Percentiles rank a stretch among this genome's conserved stretches.
Conservation (phyloP, 35 echinoderm and acorn worm species). For the Ophioderma brevispina region DNA sequence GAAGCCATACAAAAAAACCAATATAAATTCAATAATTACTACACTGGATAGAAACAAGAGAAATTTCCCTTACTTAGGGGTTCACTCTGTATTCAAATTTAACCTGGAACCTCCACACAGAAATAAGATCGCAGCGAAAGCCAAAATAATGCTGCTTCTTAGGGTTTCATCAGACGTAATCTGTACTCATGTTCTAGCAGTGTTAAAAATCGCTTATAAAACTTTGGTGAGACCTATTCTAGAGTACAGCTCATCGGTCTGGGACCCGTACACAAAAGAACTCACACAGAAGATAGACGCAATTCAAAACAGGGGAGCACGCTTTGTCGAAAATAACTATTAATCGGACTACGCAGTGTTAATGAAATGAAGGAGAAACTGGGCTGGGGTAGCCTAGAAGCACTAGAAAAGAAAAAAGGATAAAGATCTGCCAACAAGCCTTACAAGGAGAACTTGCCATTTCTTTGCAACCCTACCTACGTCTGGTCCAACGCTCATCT, state of each 20-base stretch:
- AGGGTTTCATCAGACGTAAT: background rate
- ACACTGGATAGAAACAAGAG: background rate
- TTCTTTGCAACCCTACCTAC: no score
- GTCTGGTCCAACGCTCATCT: no score
- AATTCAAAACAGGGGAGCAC: no score
- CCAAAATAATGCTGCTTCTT: background rate
- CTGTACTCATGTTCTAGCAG: background rate
- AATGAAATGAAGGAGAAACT: no score
- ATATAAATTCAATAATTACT: background rate
- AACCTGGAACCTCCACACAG: background rate
- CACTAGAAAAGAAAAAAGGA: no score
- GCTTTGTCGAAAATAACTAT: no score
- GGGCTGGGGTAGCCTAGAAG: no score
- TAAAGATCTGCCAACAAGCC: no score
- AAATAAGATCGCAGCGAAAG: background rate
- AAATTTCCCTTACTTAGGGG: background rate
- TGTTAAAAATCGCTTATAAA: background rate
- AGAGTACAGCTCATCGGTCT: background rate
- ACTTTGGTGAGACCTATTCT: background rate
- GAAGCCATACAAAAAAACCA: background rate
- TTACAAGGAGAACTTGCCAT: no score
- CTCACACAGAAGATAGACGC: no score
- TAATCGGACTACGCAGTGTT: no score
- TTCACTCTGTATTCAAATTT: background rate
- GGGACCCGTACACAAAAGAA: no score